phyloP scores from a whole-genome alignment of 2,113 vertebrate genomes.

The Microtus montanus region DNA sequence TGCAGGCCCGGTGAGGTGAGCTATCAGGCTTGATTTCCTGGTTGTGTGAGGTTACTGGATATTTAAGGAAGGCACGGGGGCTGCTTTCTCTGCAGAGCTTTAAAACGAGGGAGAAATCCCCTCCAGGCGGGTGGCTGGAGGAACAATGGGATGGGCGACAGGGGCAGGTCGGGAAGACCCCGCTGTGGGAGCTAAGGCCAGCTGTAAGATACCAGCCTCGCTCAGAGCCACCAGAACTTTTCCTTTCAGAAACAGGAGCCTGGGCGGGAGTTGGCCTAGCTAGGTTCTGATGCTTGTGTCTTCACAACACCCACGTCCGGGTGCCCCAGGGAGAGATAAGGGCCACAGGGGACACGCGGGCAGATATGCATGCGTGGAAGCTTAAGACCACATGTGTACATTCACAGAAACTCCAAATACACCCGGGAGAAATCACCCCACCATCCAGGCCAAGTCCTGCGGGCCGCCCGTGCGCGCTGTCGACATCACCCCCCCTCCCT shows the following conservation, averaged over 20 bases:
- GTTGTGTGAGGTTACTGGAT: background rate
- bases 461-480: background rate
- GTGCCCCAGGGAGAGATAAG: background rate
- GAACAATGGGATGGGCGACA: background rate
- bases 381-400: background rate
- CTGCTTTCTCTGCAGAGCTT: slow-evolving; percentile 17
- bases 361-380: background rate
- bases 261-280: background rate
- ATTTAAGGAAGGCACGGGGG: background rate
- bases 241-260: background rate
- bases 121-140: background rate
- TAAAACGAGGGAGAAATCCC: slow-evolving; percentile 29
- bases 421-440: background rate
- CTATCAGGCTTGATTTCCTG: slow-evolving; percentile 12
- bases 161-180: background rate
- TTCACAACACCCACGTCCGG: background rate
- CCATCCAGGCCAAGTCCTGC: slow-evolving; percentile 40
- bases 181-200: background rate
- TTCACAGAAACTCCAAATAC: slow-evolving; percentile 2
- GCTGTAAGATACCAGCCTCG: background rate
- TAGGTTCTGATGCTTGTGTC: background rate
- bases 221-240: slow-evolving; percentile 29
- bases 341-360: background rate
- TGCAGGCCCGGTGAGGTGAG: background rate
- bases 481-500: slow-evolving; percentile 12